phyloP scores from a whole-genome alignment of 2,888 invertebrate species.

The Asteroscopus sphinx region DNA sequence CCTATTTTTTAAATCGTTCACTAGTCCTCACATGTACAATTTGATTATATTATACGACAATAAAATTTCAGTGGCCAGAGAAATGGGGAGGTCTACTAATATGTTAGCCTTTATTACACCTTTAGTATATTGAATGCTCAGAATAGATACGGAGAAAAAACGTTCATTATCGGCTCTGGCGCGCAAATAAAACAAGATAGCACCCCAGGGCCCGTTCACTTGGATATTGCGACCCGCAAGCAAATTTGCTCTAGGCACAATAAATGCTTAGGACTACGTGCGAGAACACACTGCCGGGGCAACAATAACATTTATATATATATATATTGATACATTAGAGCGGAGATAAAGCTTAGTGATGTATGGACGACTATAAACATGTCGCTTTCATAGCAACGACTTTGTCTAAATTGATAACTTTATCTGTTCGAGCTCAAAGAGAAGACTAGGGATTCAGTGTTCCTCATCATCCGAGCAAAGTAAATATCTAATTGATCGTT shows the following conservation, averaged over 20 bases:
- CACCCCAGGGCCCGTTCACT: slow-evolving; percentile 81
- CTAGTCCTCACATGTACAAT: slow-evolving; percentile 61
- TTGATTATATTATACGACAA: slow-evolving; percentile 70
- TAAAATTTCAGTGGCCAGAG: slow-evolving; percentile 72
- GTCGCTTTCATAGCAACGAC: slow-evolving; percentile 43
- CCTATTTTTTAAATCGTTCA: slow-evolving; percentile 48
- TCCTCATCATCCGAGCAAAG: slow-evolving; percentile 44
- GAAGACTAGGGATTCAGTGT: slow-evolving; percentile 19
- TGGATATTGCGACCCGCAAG: slow-evolving; percentile 87
- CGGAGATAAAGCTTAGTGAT: slow-evolving; percentile 53
- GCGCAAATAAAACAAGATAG: slow-evolving; percentile 85
- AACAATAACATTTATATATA: slow-evolving; percentile 75
- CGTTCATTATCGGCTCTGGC: slow-evolving; percentile 84
- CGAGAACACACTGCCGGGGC: slow-evolving; percentile 66
- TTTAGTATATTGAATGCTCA: slow-evolving; percentile 81
- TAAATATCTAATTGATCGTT: slow-evolving; percentile 53
- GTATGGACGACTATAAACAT: slow-evolving; percentile 45
- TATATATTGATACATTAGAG: slow-evolving; percentile 66
- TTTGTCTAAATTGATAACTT: slow-evolving; percentile 49
- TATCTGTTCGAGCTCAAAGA: slow-evolving; percentile 34
- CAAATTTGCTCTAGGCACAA: slow-evolving; percentile 88
- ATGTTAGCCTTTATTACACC: slow-evolving; percentile 79
- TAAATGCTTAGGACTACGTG: slow-evolving; percentile 83
- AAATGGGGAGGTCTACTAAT: slow-evolving; percentile 63
- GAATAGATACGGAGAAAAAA: slow-evolving; percentile 79